Conservation (phyloP, 2,888 invertebrate genomes). For the Auanema freiburgensis region DNA sequence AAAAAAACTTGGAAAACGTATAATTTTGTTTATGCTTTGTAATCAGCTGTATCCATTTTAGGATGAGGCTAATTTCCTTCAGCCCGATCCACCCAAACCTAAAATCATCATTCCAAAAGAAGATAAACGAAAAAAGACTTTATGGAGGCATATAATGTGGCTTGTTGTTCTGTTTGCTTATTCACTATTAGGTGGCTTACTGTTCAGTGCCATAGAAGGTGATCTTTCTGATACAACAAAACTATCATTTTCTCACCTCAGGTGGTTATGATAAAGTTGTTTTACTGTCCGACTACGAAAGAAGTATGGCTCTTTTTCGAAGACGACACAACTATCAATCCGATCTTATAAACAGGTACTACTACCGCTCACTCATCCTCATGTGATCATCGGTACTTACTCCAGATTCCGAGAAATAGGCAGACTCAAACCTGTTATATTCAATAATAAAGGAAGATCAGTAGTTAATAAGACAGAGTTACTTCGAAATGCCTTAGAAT, state of each 20-base stretch:
- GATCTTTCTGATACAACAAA: too few species aligned
- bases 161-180: slow-evolving; percentile 46
- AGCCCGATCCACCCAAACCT: slow-evolving; percentile 22
- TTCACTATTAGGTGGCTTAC: slow-evolving; percentile 45
- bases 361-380: not conserved
- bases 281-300: slow-evolving; percentile 37
- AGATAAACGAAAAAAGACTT: slow-evolving; percentile 43
- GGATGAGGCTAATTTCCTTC: slow-evolving; percentile 21
- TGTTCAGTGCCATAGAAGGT: slow-evolving; percentile 55
- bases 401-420: slow-evolving; percentile 5
- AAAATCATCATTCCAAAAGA: slow-evolving; percentile 38
- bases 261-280: slow-evolving; percentile 43
- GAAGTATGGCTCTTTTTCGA: slow-evolving; percentile 42
- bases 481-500: slow-evolving; percentile 13
- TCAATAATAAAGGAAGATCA: slow-evolving; percentile 9
- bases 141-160: slow-evolving; percentile 47
- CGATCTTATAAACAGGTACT: slow-evolving; percentile 40
- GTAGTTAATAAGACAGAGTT: slow-evolving; percentile 13
- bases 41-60: slow-evolving; percentile 10
- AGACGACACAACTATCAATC: slow-evolving; percentile 44
- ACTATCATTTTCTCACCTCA: slow-evolving; percentile 12
- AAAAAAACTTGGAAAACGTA: slow-evolving; percentile 7
- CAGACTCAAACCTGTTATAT: slow-evolving; percentile 12
- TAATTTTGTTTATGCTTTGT: not conserved
- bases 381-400: not conserved